Percentiles rank a stretch among this genome's conserved stretches.
Conservation (phyloP, 2,888 invertebrate species). For the Clitarchus hookeri region DNA sequence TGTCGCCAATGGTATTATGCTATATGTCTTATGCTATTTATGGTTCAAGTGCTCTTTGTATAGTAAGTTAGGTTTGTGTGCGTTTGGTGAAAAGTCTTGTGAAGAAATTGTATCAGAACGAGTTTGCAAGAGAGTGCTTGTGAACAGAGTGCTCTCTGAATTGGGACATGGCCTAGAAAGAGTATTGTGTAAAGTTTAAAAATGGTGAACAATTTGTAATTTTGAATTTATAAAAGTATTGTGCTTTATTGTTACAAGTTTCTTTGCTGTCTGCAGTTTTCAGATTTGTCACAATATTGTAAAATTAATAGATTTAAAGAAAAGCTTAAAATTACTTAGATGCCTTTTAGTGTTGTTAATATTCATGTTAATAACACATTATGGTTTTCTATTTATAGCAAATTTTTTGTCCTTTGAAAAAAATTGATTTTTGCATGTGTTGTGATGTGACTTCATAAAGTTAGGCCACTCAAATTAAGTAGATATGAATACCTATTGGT, state of each 20-base stretch:
- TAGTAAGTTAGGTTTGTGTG: not conserved
- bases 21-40: not conserved
- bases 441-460: not conserved
- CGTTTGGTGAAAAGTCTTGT: not conserved
- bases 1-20: not conserved
- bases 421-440: slow-evolving; percentile 18
- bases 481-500: not conserved
- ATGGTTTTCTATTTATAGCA: slow-evolving; percentile 15
- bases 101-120: not conserved
- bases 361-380: not conserved
- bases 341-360: slow-evolving; percentile 19
- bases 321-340: slow-evolving; percentile 1
- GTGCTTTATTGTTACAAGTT: slow-evolving; percentile 12
- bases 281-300: slow-evolving; percentile 23
- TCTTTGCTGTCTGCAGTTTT: slow-evolving; percentile 18
- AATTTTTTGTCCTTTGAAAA: slow-evolving; percentile 15
- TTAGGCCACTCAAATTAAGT: not conserved
- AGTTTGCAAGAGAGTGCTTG: slow-evolving; percentile 9
- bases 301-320: not conserved
- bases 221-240: not conserved
- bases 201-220: slow-evolving; percentile 3
- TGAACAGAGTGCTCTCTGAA: slow-evolving; percentile 2
- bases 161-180: slow-evolving; percentile 2
- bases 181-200: not conserved
- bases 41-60: not conserved